Evolutionary conservation across 2,888 invertebrate genomes (phyloP).

Genomic region (Opisthograptis luteolata): DNA sequence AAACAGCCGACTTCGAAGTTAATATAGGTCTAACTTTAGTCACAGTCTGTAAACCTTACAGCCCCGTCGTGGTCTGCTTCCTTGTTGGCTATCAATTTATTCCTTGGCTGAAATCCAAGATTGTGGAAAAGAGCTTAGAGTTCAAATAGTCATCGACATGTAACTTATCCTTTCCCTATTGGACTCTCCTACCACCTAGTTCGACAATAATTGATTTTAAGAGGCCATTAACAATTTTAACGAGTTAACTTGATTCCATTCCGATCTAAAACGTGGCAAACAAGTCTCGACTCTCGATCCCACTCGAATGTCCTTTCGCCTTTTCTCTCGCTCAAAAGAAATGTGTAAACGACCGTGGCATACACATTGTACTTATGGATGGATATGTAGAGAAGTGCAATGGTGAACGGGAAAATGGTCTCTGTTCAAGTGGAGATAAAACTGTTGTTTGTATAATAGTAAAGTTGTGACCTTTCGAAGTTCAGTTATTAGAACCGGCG

Average conservation of each 20-base stretch:
- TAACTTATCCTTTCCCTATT: too few species aligned
- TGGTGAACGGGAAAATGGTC: constrained; percentile 31
- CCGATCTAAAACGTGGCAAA: constrained; percentile 45
- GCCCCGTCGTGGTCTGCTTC: too few species aligned
- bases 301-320: constrained; percentile 72
- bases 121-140: too few species aligned
- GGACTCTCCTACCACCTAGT: constrained; percentile 14
- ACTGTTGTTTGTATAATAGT: constrained; percentile 25
- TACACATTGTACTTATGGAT: constrained; percentile 70
- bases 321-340: constrained; percentile 76
- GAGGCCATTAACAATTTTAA: constrained; percentile 28
- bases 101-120: too few species aligned
- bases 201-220: constrained; percentile 20
- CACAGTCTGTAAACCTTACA: too few species aligned
- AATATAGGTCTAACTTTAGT: too few species aligned
- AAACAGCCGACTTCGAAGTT: too few species aligned
- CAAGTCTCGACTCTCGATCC: constrained; percentile 47
- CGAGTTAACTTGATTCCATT: constrained; percentile 27
- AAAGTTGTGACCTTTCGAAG: constrained; percentile 46
- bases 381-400: constrained; percentile 58
- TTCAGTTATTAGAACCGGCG: constrained; percentile 49
- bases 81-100: too few species aligned
- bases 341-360: constrained; percentile 74
- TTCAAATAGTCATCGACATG: too few species aligned
- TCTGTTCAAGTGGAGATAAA: constrained; percentile 9